These are phyloP conservation scores for Aleiodes testaceus DNA, from an alignment of 2,888 invertebrate genomes.

Conservation along the genomic window DNA sequence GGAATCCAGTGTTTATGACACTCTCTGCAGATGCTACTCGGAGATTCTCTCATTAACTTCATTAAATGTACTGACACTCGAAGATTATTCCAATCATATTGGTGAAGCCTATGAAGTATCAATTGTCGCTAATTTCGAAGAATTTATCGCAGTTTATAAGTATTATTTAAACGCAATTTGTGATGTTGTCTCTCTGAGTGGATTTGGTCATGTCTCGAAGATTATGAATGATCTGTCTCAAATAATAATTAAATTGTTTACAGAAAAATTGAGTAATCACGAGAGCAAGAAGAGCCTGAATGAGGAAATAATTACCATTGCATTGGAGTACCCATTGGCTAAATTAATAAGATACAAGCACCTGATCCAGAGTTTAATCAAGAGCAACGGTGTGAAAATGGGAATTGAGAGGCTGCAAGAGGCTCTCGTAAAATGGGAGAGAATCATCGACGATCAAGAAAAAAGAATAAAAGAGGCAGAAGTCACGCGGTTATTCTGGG, in stretches of 20 bases:
- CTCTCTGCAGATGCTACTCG: conserved; percentile 79
- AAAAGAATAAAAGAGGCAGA: conserved; percentile 80
- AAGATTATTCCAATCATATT: conserved; percentile 80
- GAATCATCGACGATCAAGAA: conserved; percentile 79
- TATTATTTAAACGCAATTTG: conserved; percentile 82
- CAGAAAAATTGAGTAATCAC: conserved; percentile 75
- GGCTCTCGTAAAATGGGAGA: conserved; percentile 78
- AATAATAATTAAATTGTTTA: conserved; percentile 76
- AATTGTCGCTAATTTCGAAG: conserved; percentile 81
- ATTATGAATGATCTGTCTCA: conserved; percentile 77
- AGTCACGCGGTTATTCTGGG: conserved; percentile 83
- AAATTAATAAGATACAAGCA: conserved; percentile 78
- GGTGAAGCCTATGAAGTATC: conserved; percentile 79
- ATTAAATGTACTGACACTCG: conserved; percentile 80
- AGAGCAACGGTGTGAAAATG: conserved; percentile 71
- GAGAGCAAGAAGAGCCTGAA: conserved; percentile 53
- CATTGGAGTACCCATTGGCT: conserved; percentile 78
- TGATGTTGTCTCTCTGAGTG: conserved; percentile 83
- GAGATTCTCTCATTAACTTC: conserved; percentile 82
- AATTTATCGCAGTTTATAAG: conserved; percentile 82
- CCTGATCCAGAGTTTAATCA: conserved; percentile 76
- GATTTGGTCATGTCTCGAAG: conserved; percentile 80
- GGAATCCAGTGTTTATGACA: conserved; percentile 79
- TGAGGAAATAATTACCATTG: conserved; percentile 77
- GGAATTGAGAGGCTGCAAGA: conserved; percentile 76